Evolutionary conservation across 2,888 invertebrate species (phyloP), one percentile per base, ranked within the genome.

Genomic region (Drosophila falleni): DNA sequence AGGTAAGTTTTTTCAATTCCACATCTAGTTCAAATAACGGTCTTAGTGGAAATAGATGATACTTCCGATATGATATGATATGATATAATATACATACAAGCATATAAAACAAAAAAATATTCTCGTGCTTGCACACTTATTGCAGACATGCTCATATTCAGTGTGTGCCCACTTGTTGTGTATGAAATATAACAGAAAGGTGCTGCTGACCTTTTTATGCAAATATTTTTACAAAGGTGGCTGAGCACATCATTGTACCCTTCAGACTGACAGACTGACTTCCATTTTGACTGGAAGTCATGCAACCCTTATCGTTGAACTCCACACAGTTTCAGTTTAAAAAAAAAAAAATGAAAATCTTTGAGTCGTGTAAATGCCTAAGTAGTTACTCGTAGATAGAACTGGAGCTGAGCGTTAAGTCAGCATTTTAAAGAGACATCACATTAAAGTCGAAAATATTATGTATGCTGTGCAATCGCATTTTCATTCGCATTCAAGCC

Each of bases 191-290:
- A 39, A 80, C 70, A 13, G 42, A 80, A 72, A 79, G 83, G 85
- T 91, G 92, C 89, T 87, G 89, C 85, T 91, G 91, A 91, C 91
- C 92, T 89, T 91, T 91, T 90, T 88, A 91, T 91, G 89, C 82
- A 91, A 92, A 91, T 92, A 91, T 91, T 87, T 90, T 83, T 84
- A 73, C 72, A 69, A 79, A 75, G 70, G 62, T 64, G 61, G 54
- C 67, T 56, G 59, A 65, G 59, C 72, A 74, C 67, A 81, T 67
- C 55, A 72, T 61, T 60, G 47, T 53, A 42, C 23, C 49, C 47
- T 10, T 29, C 31, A 51, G n/a, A 11, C 19, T 13, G 13, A 23
- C 23, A 23, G 23, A 23, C 23, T 23, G 23, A 23, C 23, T 23
- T 23, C 23, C 23, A 23, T 2, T 23, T 23, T 4, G 23, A 39